phyloP scores from a whole-genome alignment of 2,888 invertebrate genomes.

The Erannis defoliaria region DNA sequence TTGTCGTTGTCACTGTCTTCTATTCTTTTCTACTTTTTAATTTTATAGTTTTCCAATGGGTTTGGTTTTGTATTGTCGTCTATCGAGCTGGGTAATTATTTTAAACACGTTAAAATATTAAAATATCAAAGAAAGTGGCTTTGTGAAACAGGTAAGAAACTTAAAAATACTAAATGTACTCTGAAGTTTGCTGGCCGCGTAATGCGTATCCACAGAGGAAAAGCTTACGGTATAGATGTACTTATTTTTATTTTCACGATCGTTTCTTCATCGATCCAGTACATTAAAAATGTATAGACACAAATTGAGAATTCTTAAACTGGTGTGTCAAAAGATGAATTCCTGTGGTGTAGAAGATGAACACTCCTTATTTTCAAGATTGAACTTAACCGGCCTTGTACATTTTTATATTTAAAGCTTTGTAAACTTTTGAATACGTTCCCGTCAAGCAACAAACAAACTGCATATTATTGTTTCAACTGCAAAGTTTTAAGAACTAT shows the following conservation, averaged over 20 bases:
- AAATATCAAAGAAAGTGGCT: not conserved
- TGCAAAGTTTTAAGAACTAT: too few relatives aligned
- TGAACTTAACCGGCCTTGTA: slow-evolving; percentile 2
- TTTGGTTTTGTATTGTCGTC: not conserved
- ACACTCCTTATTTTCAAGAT: not conserved
- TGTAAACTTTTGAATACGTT: not conserved
- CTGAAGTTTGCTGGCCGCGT: not conserved
- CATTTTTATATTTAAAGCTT: not conserved
- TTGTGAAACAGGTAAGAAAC: slow-evolving; percentile 3
- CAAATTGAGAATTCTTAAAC: not conserved
- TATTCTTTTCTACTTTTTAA: not conserved
- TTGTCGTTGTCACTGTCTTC: not conserved
- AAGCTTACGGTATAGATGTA: not conserved
- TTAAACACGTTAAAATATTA: not conserved
- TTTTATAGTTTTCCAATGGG: slow-evolving; percentile 19
- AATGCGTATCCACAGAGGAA: too few relatives aligned
- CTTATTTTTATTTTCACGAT: slow-evolving; percentile 6
- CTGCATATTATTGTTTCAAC: too few relatives aligned
- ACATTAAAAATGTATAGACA: slow-evolving; percentile 22
- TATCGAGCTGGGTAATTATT: not conserved
- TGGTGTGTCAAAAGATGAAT: not conserved
- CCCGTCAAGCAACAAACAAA: too few relatives aligned
- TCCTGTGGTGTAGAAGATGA: not conserved
- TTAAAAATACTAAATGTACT: not conserved
- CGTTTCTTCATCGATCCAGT: slow-evolving; percentile 32